A percentile compares a stretch with the other conserved stretches of the same genome.
Conservation (phyloP, 2,797 vertebrate genomes). For the Streptopelia turtur region DNA sequence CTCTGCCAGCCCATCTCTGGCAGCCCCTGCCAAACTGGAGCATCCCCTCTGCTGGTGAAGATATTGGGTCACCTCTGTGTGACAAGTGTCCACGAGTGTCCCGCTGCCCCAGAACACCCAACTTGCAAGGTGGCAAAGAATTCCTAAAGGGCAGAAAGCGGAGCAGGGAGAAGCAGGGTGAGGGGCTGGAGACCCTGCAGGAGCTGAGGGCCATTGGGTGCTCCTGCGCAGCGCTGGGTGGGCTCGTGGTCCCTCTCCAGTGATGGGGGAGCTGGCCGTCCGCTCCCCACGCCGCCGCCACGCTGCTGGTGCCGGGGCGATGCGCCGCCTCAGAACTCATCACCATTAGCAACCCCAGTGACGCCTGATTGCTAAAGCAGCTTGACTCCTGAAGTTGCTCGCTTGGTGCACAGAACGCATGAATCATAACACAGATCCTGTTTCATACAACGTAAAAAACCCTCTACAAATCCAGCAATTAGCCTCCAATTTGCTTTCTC, state of each 20-base stretch:
- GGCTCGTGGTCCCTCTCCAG: neutral
- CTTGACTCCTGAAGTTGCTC: neutral
- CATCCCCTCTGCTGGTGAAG: neutral
- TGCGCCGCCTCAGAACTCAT: neutral
- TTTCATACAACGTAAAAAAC: neutral
- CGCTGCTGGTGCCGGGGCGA: fast-evolving
- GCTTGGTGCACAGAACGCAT: neutral
- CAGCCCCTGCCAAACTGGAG: neutral
- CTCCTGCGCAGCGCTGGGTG: neutral
- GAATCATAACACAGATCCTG: slow-evolving; percentile 30
- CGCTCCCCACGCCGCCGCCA: neutral
- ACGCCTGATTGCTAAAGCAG: slow-evolving; percentile 8
- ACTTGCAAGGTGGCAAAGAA: neutral
- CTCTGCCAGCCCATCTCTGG: neutral
- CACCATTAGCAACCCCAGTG: neutral
- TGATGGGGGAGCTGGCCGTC: neutral
- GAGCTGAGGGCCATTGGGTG: neutral
- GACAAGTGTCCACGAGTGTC: fast-evolving
- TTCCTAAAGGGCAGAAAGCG: fast-evolving
- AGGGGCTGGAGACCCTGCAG: neutral
- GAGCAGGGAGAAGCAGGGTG: fast-evolving
- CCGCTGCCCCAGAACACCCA: fast-evolving
- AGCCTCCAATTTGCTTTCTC: slow-evolving; percentile 63
- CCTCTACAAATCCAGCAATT: slow-evolving; percentile 59
- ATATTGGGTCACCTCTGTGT: fast-evolving